Conservation (phyloP, 2,888 invertebrate genomes). For the Physocephala rufipes region DNA sequence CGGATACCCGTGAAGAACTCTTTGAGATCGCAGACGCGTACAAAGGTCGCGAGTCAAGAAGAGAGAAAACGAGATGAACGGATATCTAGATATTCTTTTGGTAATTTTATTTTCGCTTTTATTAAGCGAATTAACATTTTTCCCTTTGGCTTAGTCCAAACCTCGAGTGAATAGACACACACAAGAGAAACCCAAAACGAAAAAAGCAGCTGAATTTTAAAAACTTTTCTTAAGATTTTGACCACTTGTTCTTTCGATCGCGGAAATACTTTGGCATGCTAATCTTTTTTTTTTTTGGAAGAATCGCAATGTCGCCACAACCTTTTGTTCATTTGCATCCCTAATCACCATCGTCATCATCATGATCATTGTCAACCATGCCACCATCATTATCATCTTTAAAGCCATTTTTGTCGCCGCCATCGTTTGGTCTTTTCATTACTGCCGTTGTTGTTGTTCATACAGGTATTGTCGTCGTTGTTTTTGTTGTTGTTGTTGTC, state of each 20-base stretch:
- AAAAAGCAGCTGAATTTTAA: slow-evolving; percentile 18
- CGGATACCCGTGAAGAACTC: too few species aligned
- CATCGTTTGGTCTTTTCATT: background rate
- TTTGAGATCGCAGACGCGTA: too few species aligned
- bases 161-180: slow-evolving; percentile 4
- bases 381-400: too few species aligned
- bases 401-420: too few species aligned
- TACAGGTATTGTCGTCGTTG: background rate
- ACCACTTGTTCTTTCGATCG: background rate
- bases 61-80: too few species aligned
- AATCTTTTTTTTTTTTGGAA: background rate
- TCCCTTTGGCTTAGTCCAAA: slow-evolving; percentile 10
- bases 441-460: background rate
- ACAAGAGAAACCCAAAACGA: slow-evolving; percentile 5
- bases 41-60: too few species aligned
- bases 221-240: background rate
- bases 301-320: background rate
- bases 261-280: background rate
- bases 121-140: slow-evolving; percentile 26
- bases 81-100: too few species aligned
- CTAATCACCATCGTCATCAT: too few species aligned
- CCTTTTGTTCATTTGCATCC: background rate
- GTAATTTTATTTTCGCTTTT: too few species aligned
- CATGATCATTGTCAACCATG: too few species aligned
- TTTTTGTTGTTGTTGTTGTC: slow-evolving; percentile 12